A percentile compares a stretch with the other conserved stretches of the same genome.
phyloP scores from a whole-genome alignment of 1,140 invertebrate genomes.

The Ceratosolen solmsi region DNA sequence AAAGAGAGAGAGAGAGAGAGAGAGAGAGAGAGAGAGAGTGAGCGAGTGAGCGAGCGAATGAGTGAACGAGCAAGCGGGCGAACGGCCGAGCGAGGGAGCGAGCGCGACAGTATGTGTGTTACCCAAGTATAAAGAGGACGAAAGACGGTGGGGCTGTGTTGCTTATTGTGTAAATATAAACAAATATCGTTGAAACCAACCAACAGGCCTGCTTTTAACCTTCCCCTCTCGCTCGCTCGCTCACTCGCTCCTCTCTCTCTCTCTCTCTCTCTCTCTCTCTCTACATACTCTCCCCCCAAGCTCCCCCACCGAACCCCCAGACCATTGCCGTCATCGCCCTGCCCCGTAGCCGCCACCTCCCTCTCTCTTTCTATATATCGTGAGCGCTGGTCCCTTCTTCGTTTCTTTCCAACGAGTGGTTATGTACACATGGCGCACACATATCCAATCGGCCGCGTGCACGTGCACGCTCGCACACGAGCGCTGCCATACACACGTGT shows the following conservation, averaged over 20 bases:
- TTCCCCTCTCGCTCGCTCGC: slow-evolving; percentile 55
- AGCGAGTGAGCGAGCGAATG: neutral
- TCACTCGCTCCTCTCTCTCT: slow-evolving; percentile 51
- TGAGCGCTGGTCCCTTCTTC: slow-evolving; percentile 44
- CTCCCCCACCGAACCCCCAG: too few relatives aligned
- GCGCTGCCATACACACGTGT: neutral
- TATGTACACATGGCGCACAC: slow-evolving; percentile 40
- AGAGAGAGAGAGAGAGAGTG: slow-evolving; percentile 34
- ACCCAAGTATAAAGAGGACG: neutral
- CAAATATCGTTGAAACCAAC: slow-evolving; percentile 74
- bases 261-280: slow-evolving; percentile 52
- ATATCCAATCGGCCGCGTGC: slow-evolving; percentile 8
- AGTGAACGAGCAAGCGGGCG: neutral
- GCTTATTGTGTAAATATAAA: slow-evolving; percentile 76
- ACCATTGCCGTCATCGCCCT: slow-evolving; percentile 32
- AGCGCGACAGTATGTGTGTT: too few relatives aligned
- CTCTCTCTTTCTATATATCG: slow-evolving; percentile 35
- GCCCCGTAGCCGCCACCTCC: slow-evolving; percentile 51
- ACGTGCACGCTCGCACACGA: neutral
- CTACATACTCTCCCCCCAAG: slow-evolving; percentile 24
- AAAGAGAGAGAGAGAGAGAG: slow-evolving; percentile 6
- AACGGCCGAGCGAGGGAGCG: neutral
- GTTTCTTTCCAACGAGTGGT: slow-evolving; percentile 45
- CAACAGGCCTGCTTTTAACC: slow-evolving; percentile 73
- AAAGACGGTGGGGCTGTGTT: slow-evolving; percentile 66